These are phyloP conservation scores for Dryobota labecula DNA, from an alignment of 2,888 invertebrate genomes.

Conservation along the genomic window DNA sequence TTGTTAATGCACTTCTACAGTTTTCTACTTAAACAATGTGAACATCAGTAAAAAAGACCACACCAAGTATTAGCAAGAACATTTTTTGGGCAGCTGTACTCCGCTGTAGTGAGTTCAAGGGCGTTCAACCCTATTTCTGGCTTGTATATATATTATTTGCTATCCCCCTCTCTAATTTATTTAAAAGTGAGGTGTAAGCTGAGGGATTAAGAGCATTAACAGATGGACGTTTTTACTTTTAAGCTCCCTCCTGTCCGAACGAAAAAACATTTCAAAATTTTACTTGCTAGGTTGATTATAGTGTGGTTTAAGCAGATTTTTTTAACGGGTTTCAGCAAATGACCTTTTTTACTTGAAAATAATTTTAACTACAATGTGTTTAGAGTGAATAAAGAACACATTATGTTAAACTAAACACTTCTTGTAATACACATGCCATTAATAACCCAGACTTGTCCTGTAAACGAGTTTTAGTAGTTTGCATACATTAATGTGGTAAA, in stretches of 20 bases:
- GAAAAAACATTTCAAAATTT: slow-evolving; percentile 42
- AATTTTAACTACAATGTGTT: slow-evolving; percentile 11
- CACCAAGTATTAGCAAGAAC: slow-evolving; percentile 44
- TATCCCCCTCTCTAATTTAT: slow-evolving; percentile 70
- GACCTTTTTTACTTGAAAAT: background rate
- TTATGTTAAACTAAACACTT: slow-evolving; percentile 7
- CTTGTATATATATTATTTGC: slow-evolving; percentile 57
- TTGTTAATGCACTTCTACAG: slow-evolving; percentile 59
- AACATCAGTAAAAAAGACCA: slow-evolving; percentile 25
- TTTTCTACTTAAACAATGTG: slow-evolving; percentile 34
- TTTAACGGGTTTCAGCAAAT: slow-evolving; percentile 7
- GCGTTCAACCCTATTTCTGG: slow-evolving; percentile 67
- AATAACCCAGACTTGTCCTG: slow-evolving; percentile 36
- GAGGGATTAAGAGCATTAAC: slow-evolving; percentile 67
- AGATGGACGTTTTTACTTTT: slow-evolving; percentile 57
- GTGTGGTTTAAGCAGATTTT: slow-evolving; percentile 17
- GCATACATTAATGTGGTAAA: slow-evolving; percentile 31
- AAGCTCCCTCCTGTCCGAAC: slow-evolving; percentile 54
- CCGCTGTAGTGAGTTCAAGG: slow-evolving; percentile 61
- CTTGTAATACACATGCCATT: slow-evolving; percentile 24
- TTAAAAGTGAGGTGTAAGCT: slow-evolving; percentile 68
- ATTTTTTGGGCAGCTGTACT: slow-evolving; percentile 40
- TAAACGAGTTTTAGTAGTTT: slow-evolving; percentile 43
- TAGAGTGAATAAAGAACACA: background rate
- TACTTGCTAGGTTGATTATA: slow-evolving; percentile 26